Evolutionary conservation across 2,113 vertebrate species (phyloP).

Genomic region (Danionella cerebrum): DNA sequence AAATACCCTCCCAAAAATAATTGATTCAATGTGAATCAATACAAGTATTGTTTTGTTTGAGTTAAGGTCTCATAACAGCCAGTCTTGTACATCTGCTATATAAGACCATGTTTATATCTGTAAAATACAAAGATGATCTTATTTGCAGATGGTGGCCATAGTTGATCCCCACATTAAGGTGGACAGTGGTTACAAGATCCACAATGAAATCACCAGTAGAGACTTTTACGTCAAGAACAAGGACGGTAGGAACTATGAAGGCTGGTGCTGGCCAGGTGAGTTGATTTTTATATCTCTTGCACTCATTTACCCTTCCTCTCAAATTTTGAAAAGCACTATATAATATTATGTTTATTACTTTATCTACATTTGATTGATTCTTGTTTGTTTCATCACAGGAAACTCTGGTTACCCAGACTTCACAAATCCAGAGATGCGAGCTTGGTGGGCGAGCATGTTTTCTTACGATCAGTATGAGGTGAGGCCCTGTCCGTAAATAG

Average conservation of each 20-base stretch:
- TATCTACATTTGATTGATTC: neutral
- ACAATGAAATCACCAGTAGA: conserved; percentile 71
- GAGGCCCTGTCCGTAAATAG: too few relatives aligned
- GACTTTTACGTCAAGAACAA: conserved; percentile 81
- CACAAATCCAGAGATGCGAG: conserved; percentile 71
- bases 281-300: neutral
- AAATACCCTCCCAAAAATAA: too few relatives aligned
- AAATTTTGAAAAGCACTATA: too few relatives aligned
- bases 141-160: conserved; percentile 80
- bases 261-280: conserved; percentile 95
- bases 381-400: conserved; percentile 51
- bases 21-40: too few relatives aligned
- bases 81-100: too few relatives aligned
- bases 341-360: too few relatives aligned
- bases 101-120: too few relatives aligned
- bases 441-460: conserved; percentile 89
- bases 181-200: conserved; percentile 77
- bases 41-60: too few relatives aligned
- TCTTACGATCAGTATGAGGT: conserved; percentile 84
- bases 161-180: conserved; percentile 96
- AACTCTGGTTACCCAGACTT: conserved; percentile 85
- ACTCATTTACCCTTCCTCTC: too few relatives aligned
- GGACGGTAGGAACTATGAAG: conserved; percentile 84
- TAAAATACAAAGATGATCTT: too few relatives aligned
- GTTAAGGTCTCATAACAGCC: too few relatives aligned